phyloP scores from a whole-genome alignment of 37 sponge, comb jelly and placozoan species.

The Diacarnus erythraeanus region DNA sequence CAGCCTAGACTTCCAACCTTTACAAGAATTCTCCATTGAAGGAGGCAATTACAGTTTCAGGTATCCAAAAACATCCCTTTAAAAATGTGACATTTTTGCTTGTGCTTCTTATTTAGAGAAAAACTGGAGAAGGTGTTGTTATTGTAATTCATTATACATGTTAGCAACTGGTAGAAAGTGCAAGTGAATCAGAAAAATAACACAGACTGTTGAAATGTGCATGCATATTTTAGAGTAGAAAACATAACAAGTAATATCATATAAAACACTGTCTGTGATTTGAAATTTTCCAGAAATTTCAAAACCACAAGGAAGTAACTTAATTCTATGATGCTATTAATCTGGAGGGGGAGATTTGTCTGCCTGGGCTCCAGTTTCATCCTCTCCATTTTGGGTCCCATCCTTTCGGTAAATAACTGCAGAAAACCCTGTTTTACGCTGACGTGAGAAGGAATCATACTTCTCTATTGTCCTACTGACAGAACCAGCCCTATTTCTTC shows the following conservation, averaged over 20 bases:
- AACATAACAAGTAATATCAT: not conserved
- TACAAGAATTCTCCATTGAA: not conserved
- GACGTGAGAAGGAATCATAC: slow-evolving; percentile 13
- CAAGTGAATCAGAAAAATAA: not conserved
- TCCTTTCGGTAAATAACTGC: no score
- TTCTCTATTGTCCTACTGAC: slow-evolving; percentile 2
- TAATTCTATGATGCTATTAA: no score
- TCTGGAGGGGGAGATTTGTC: no score
- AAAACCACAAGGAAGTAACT: no score
- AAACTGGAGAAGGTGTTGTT: slow-evolving; percentile 20
- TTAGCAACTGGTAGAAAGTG: not conserved
- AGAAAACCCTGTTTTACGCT: slow-evolving; percentile 20
- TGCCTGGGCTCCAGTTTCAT: no score
- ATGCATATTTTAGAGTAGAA: no score
- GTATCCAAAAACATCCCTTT: no score
- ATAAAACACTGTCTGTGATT: not conserved
- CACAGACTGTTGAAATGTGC: not conserved
- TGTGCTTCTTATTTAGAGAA: slow-evolving; percentile 6
- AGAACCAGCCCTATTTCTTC: slow-evolving; percentile 1
- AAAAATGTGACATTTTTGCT: not conserved
- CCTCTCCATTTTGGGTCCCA: no score
- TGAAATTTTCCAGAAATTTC: no score
- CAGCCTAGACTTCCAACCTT: slow-evolving; percentile 30
- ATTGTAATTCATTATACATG: not conserved
- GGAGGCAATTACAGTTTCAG: not conserved